Base-by-base conservation (phyloP, 2,113 vertebrate genomes). In the Pomatostomus ruficeps region DNA sequence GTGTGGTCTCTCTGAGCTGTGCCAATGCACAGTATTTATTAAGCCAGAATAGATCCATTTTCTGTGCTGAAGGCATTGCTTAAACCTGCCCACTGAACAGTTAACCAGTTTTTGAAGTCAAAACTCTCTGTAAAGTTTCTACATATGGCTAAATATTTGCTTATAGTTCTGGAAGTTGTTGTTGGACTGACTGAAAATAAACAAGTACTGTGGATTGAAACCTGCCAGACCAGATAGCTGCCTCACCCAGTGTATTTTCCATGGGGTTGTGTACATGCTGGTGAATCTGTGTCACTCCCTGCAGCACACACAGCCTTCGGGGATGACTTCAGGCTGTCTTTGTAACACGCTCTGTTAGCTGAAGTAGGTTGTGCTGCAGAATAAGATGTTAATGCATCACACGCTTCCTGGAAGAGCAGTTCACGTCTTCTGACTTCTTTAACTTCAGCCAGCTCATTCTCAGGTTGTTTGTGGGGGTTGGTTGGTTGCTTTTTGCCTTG, bases 341-440 rank as follows among this genome's bases (percentile, higher is more conserved):
- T 73, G 14, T 18, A 46, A 22, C 38, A 1, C 12, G 22, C 57
- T 79, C 48, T 42, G 6, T 17, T 25, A 76, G 58, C 38, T 80
- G 55, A 15, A 14, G 2, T 7, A 15, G 1, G 18, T 6, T 61
- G 13, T 81, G 73, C 76, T 85, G 40, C 15, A 59, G 62, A 26
- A 7, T 51, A 11, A 72, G 61, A 14, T 76, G 33, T 58, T 74
- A 45, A 62, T 23, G 16, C 28, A 36, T 88, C 22, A 2, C 0
- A 0, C 0, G 0, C 36, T 57, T 61, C 21, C 24, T 61, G 66
- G 65, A 54, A 54, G 63, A 70, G 38, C 35, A 55, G 15, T 35
- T 73, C 12, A 2, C 38, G 38, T 57, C 59, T 81, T 80, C 23
- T 49, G 38, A 38, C 23, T 83, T 36, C 20, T 46, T 82, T 40